Evolutionary conservation across 2,888 invertebrate species (phyloP), one percentile per base, ranked within the genome.

Genomic region (Agrotis ipsilon): DNA sequence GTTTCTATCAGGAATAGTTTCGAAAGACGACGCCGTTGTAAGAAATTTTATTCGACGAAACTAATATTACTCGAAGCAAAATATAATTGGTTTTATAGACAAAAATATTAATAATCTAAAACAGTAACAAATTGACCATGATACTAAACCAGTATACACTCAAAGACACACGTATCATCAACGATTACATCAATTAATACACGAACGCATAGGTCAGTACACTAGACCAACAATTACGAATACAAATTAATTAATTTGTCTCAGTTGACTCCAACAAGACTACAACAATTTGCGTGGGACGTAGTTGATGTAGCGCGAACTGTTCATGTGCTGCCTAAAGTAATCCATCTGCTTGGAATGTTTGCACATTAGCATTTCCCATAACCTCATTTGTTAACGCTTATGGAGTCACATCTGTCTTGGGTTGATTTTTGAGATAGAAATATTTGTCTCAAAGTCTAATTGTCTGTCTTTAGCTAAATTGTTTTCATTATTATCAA

Each of bases 161-260:
- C 18, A 27, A 45, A 61, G 19, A 24, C 43, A 68, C 39, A 13
- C 58, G 52, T 73, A 79, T 74, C 45, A 13, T 43, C 16, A 55
- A 61, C 4, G 18, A 65, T 58, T 66, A 75, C 54, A 71, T 16
- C 43, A 78, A 75, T 78, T 71, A 66, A 27, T 59, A 32, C 48
- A 59, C 16, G 19, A 60, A 61, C 67, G 46, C 54, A 57, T 52
- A 75, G 66, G 66, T 76, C 49, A 66, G 48, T 49, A 48, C 39
- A 21, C n/a, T 5, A 54, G 62, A 66, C 21, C 1, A 48, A 16
- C 59, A 24, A 81, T 81, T 81, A 81, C 67, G 60, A 68, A 72
- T 58, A 72, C 78, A 54, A 67, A 77, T 79, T 68, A 79, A 81
- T 81, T 77, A 77, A 81, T 79, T 81, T 62, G 78, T 77, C 46